Percentiles rank a stretch among this genome's conserved stretches.
Conservation (phyloP, 1,140 invertebrate species). For the Lethrus apterus region DNA sequence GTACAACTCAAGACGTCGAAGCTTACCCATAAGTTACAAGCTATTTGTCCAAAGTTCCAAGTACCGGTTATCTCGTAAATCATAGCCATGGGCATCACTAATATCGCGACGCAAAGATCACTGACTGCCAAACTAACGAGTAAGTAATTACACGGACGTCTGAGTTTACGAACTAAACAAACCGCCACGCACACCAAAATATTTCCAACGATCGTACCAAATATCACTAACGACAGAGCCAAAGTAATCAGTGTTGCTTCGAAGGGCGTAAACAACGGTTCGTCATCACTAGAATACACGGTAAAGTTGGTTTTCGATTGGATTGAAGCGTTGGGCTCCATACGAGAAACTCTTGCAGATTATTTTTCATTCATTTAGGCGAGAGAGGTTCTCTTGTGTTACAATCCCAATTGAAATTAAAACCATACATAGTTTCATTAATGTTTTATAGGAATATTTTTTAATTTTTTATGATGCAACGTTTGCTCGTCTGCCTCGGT, state of each 20-base stretch:
- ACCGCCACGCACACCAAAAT: constrained; percentile 81
- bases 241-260: constrained; percentile 63
- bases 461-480: no score
- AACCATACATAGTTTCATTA: no score
- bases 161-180: constrained; percentile 77
- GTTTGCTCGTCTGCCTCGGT: no score
- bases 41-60: constrained; percentile 75
- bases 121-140: constrained; percentile 87
- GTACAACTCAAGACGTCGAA: constrained; percentile 79
- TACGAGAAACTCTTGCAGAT: no score
- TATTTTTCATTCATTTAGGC: no score
- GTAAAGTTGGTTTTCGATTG: no score
- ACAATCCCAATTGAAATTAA: no score
- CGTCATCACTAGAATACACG: no score
- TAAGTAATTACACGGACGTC: constrained; percentile 76
- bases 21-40: constrained; percentile 81
- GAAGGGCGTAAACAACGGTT: no score
- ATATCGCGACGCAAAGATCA: constrained; percentile 72
- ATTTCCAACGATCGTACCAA: constrained; percentile 81
- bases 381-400: no score
- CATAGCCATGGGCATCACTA: constrained; percentile 82
- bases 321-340: no score
- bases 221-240: constrained; percentile 65
- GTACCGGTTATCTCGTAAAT: constrained; percentile 71
- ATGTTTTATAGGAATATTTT: no score